Conservation (phyloP, 2,888 invertebrate genomes). For the Nomada fabriciana region DNA sequence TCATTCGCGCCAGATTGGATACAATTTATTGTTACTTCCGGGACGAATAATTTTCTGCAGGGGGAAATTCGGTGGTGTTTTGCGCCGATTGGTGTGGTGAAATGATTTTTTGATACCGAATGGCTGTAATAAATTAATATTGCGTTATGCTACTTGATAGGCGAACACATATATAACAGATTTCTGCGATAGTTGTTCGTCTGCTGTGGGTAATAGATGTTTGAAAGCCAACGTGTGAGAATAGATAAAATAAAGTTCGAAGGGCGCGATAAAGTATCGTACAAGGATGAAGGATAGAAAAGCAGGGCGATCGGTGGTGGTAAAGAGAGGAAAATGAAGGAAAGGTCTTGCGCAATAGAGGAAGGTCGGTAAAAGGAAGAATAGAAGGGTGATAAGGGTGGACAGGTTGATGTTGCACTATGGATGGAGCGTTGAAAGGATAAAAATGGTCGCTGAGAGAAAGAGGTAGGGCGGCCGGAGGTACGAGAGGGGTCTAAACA, state of each 20-base stretch:
- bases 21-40: too few relatives aligned
- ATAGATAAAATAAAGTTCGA: neutral
- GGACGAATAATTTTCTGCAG: too few relatives aligned
- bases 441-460: neutral
- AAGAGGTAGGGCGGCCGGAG: neutral
- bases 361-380: conserved; percentile 11
- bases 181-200: too few relatives aligned
- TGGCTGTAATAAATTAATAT: too few relatives aligned
- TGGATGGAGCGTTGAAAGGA: conserved; percentile 33
- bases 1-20: too few relatives aligned
- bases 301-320: conserved; percentile 14
- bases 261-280: conserved; percentile 7
- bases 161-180: too few relatives aligned
- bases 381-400: conserved; percentile 33
- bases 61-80: too few relatives aligned
- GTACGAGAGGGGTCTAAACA: conserved; percentile 67
- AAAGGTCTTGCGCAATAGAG: conserved; percentile 12
- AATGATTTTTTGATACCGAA: too few relatives aligned
- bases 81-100: too few relatives aligned
- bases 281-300: neutral
- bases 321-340: conserved; percentile 12
- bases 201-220: too few relatives aligned
- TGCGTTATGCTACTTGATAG: too few relatives aligned
- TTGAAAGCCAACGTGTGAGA: neutral
- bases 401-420: conserved; percentile 57